Base-by-base conservation (phyloP, 1,140 invertebrate species). In the Acromyrmex echinatior region DNA sequence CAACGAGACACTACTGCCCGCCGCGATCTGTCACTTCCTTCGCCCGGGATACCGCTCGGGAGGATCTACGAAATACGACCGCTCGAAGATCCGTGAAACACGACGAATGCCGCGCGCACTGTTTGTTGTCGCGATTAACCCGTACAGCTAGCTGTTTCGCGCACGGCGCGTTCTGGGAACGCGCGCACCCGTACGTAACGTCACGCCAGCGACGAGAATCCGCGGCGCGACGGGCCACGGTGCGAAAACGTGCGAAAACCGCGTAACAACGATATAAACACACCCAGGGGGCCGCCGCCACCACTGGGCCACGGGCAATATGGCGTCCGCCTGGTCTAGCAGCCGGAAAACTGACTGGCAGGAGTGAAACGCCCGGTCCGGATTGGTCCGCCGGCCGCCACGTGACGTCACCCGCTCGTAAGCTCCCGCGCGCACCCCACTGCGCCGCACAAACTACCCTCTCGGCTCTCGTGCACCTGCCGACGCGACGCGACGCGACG, bases 331-430 rank as follows among this genome's bases (percentile, higher is more conserved):
- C 31, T 31, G 31, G 31, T 31, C 31, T 31, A 31, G 31, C 31
- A 31, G 31, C 31, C 31, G 31, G 31, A 31, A 31, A 31, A 31
- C 31, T 31, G 31, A 31, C 31, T 31, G 31, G 31, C 31, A 31
- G 31, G 31, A 31, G 31, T 31, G 31, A 31, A 31, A 31, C 25
- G 65, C 60, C 28, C 87, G 77, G 49, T 73, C 84, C 91, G 91
- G 93, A 94, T 94, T 94, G 94, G 93, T 93, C 93, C 93, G 93
- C 92, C 66, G 82, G 12, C 65, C 71, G 77, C 70, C 65, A 62
- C 45, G 73, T 91, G 90, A 91, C 88, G 79, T 78, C 91, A 89
- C 87, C 6, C 31, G 31, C 31, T 31, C 31, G 31, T 31, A 31
- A 31, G 31, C 31, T 80, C 78, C 12, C 49, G 2, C 65, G 31